phyloP scores from a whole-genome alignment of 2,797 vertebrate species.

The Orientallactaga sibirica region DNA sequence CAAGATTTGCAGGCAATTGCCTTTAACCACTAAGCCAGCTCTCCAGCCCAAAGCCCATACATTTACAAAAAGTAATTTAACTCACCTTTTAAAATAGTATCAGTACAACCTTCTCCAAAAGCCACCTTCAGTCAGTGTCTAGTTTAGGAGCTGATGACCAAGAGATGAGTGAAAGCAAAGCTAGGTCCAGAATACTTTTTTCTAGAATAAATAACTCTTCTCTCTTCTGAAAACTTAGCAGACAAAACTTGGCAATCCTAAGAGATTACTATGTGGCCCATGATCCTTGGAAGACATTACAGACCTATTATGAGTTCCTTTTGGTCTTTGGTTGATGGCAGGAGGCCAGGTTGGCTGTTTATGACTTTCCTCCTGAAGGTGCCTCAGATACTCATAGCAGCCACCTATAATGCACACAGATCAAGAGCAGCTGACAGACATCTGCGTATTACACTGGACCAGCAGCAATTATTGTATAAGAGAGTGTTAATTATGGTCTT shows the following conservation, averaged over 20 bases:
- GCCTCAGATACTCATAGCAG: conserved; percentile 1
- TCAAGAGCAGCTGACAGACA: conserved; percentile 46
- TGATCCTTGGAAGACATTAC: neutral
- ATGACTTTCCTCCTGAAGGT: conserved; percentile 57
- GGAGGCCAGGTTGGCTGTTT: neutral
- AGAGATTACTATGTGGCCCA: neutral
- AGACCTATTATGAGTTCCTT: neutral
- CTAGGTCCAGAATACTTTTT: conserved; percentile 1
- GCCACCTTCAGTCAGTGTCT: conserved; percentile 6
- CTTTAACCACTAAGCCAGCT: too few relatives aligned
- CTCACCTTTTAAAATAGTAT: neutral
- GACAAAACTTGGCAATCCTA: neutral
- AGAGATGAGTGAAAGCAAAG: neutral
- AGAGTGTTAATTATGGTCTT: neutral
- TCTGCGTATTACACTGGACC: conserved; percentile 40
- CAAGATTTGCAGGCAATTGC: too few relatives aligned
- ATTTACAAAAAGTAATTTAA: neutral
- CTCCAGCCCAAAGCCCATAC: too few relatives aligned
- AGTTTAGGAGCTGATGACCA: conserved; percentile 40
- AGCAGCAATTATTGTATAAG: conserved; percentile 28
- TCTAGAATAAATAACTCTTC: neutral
- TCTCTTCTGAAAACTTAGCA: conserved; percentile 19
- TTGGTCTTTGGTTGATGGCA: neutral
- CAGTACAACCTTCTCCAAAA: neutral
- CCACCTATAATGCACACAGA: conserved; percentile 36